Conservation (phyloP, 37 sponge, comb jelly and placozoan genomes). For the Agelas oroides region DNA sequence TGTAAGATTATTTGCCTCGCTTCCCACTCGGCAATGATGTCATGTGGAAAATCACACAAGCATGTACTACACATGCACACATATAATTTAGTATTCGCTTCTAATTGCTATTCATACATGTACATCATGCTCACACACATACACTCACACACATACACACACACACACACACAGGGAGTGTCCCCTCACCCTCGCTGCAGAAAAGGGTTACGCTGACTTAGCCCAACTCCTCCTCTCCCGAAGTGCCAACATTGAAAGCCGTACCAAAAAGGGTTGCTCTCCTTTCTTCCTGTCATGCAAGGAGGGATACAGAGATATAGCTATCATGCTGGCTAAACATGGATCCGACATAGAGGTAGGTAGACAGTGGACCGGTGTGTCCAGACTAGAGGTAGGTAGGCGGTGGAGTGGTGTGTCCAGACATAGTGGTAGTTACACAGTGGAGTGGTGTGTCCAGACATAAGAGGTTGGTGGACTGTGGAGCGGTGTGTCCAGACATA, state of each 20-base stretch:
- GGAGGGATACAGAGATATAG: constrained; percentile 90
- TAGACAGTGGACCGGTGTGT: background rate
- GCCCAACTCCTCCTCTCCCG: constrained; percentile 84
- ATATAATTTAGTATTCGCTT: too few species aligned
- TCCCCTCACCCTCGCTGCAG: constrained; percentile 96
- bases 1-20: too few species aligned
- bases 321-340: constrained; percentile 71
- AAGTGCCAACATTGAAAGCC: constrained; percentile 86
- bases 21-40: too few species aligned
- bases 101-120: too few species aligned
- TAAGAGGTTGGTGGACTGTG: too few species aligned
- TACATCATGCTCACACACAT: background rate
- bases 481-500: too few species aligned
- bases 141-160: background rate
- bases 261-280: constrained; percentile 98
- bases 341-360: constrained; percentile 83
- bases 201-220: constrained; percentile 90
- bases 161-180: constrained; percentile 72
- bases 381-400: too few species aligned
- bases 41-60: too few species aligned
- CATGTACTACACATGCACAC: too few species aligned
- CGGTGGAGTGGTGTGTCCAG: too few species aligned
- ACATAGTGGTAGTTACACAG: too few species aligned
- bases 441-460: too few species aligned
- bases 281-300: constrained; percentile 94